Evolutionary conservation across 2,888 invertebrate genomes (phyloP).

Genomic region (Idaea biselata): DNA sequence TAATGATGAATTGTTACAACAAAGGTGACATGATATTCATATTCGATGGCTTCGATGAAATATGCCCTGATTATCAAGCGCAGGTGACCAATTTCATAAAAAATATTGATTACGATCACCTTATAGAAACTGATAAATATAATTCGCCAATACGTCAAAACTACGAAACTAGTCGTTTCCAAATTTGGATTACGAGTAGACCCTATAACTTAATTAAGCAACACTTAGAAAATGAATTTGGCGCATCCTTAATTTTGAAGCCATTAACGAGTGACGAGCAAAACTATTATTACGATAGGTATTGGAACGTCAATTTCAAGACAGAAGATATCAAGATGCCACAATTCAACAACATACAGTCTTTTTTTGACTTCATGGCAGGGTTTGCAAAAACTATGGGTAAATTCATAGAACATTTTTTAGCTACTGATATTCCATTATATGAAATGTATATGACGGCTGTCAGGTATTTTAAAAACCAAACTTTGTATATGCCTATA

Average conservation of each 20-base stretch:
- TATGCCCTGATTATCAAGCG: slow-evolving; percentile 25
- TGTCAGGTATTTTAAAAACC: neutral
- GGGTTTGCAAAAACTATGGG: neutral
- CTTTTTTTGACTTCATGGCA: neutral
- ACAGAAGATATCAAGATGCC: neutral
- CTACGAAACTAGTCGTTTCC: neutral
- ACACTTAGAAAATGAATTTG: neutral
- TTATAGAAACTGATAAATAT: neutral
- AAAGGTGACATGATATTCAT: slow-evolving; percentile 21
- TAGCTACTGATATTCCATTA: neutral
- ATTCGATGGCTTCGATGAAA: slow-evolving; percentile 32
- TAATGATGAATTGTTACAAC: slow-evolving; percentile 14
- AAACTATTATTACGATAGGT: neutral
- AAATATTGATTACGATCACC: neutral
- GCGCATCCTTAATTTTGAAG: neutral
- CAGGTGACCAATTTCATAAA: slow-evolving; percentile 12
- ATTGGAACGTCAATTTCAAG: neutral
- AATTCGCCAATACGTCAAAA: neutral
- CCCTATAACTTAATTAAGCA: slow-evolving; percentile 20
- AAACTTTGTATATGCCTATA: neutral
- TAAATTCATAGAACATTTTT: neutral
- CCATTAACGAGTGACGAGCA: neutral
- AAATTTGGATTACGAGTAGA: slow-evolving; percentile 26
- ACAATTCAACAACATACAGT: neutral
- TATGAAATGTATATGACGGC: neutral